Conservation (phyloP, 2,797 vertebrate genomes). For the Ceyx erithaca region DNA sequence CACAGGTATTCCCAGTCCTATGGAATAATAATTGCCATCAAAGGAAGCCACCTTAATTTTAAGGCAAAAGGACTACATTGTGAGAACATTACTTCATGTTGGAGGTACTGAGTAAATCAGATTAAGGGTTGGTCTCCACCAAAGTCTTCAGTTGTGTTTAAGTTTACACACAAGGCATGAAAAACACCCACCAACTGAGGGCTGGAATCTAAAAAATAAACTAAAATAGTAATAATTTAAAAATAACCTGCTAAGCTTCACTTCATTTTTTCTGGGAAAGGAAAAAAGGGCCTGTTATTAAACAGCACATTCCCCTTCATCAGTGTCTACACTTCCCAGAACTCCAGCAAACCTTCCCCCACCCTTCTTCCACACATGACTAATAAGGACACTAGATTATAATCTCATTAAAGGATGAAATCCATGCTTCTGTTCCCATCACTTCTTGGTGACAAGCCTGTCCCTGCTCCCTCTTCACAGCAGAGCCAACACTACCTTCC, state of each 20-base stretch:
- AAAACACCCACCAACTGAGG: background rate
- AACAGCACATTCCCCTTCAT: background rate
- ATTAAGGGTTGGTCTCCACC: constrained; percentile 56
- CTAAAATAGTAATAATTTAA: background rate
- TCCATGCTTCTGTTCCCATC: background rate
- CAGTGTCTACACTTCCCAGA: background rate
- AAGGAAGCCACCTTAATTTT: background rate
- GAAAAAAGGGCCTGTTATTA: background rate
- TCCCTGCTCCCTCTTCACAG: background rate
- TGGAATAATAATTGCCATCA: background rate
- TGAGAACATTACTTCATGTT: constrained; percentile 50
- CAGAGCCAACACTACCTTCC: constrained; percentile 15
- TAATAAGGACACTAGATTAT: constrained; percentile 25
- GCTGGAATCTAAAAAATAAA: background rate
- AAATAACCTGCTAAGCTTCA: background rate
- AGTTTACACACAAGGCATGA: constrained; percentile 43
- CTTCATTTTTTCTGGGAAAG: constrained; percentile 17
- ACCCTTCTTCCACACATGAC: constrained; percentile 4
- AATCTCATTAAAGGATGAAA: constrained; percentile 25
- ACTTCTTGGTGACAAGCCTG: background rate
- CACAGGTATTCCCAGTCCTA: background rate
- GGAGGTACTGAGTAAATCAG: constrained; percentile 48
- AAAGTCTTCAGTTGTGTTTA: constrained; percentile 14
- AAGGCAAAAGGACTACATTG: constrained; percentile 52
- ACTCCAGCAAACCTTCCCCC: constrained; percentile 2